These are phyloP conservation scores for Parazoanthus darwini DNA, from an alignment of 92 coral and sea anemone genomes.

Conservation along the genomic window DNA sequence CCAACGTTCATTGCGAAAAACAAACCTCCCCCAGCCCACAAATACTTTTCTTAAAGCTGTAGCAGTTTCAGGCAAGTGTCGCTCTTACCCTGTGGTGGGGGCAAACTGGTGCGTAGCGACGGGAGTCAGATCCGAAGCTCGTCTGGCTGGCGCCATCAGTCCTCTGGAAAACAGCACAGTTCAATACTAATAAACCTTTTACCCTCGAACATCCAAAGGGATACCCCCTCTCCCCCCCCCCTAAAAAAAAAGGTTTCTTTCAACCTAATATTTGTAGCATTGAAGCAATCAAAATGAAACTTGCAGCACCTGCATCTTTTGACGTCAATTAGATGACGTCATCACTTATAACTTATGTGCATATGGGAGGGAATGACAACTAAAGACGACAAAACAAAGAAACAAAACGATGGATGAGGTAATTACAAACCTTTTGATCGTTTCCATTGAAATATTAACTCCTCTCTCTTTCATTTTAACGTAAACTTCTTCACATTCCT, in stretches of 20 bases:
- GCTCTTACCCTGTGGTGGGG: conserved; percentile 68
- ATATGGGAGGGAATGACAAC: neutral
- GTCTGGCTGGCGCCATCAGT: conserved; percentile 87
- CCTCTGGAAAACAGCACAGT: conserved; percentile 48
- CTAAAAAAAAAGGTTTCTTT: no score
- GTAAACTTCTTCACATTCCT: conserved; percentile 78
- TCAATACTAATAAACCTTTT: no score
- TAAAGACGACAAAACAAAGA: neutral
- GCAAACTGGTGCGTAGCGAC: conserved; percentile 50
- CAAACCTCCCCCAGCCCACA: neutral
- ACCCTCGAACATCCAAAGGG: no score
- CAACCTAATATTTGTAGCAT: no score
- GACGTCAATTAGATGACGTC: no score
- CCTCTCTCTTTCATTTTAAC: conserved; percentile 79
- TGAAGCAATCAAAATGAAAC: no score
- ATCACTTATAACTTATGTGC: no score
- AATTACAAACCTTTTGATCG: conserved; percentile 66
- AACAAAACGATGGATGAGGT: neutral
- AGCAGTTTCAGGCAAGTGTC: no score
- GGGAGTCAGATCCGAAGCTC: conserved; percentile 64
- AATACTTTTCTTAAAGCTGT: no score
- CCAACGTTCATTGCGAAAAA: neutral
- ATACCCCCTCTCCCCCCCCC: no score
- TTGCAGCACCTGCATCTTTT: no score
- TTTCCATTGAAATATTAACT: conserved; percentile 76